phyloP scores from a whole-genome alignment of 2,113 vertebrate species.

The Dromas ardeola region DNA sequence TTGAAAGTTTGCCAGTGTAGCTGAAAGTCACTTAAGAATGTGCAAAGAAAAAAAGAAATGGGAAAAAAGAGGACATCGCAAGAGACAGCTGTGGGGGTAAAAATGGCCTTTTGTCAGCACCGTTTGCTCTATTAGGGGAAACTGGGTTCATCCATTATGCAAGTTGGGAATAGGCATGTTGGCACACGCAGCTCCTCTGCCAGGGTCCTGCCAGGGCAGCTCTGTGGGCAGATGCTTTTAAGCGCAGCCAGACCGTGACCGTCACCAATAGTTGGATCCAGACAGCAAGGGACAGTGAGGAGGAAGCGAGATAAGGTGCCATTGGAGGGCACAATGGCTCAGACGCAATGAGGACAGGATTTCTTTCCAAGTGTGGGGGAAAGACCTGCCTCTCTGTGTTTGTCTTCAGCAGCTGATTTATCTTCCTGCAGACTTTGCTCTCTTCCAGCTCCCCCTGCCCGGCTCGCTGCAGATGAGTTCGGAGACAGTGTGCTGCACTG shows the following conservation, averaged over 20 bases:
- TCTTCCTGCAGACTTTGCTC: background rate
- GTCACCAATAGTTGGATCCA: background rate
- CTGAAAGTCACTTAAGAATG: slow-evolving; percentile 20
- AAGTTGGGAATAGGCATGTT: background rate
- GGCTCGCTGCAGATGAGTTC: accelerated
- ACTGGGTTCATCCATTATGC: background rate
- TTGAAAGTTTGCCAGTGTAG: slow-evolving; percentile 40
- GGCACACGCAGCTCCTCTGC: background rate
- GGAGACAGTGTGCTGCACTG: background rate
- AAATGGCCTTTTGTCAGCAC: slow-evolving; percentile 39
- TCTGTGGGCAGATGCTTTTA: background rate
- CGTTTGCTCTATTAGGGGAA: background rate
- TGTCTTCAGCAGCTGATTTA: slow-evolving; percentile 16
- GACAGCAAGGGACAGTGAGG: background rate
- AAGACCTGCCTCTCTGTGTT: slow-evolving; percentile 13
- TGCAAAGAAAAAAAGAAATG: background rate
- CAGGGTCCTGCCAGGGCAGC: background rate
- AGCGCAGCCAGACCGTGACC: background rate
- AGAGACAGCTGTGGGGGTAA: slow-evolving; percentile 10
- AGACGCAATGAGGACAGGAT: background rate
- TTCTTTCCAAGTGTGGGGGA: background rate
- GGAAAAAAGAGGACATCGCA: background rate
- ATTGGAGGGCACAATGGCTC: background rate
- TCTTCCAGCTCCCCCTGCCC: background rate
- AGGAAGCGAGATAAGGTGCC: slow-evolving; percentile 45